These are phyloP conservation scores for Acestrorhynchus altus DNA, from an alignment of 2,797 vertebrate species.

Conservation along the genomic window DNA sequence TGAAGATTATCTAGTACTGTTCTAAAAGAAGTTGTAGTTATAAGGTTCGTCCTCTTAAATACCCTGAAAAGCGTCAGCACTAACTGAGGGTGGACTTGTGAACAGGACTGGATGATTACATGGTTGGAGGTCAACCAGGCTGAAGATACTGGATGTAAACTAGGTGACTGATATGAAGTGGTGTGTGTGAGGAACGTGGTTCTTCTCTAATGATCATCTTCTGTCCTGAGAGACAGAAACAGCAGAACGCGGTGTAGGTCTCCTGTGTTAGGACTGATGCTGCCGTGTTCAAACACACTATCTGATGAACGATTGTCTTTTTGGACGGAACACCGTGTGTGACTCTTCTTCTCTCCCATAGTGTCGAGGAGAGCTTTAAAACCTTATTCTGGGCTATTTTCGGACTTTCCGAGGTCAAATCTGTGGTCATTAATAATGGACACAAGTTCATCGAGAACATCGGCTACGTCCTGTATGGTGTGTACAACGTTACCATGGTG, in stretches of 20 bases:
- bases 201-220: too few species aligned
- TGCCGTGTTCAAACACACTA: neutral
- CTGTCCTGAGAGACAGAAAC: neutral
- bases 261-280: neutral
- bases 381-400: constrained; percentile 89
- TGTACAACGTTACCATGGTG: constrained; percentile 99
- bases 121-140: too few species aligned
- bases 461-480: constrained; percentile 95
- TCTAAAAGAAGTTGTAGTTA: too few species aligned
- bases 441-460: constrained; percentile 88
- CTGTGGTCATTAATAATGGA: constrained; percentile 94
- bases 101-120: too few species aligned
- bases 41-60: too few species aligned
- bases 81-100: too few species aligned
- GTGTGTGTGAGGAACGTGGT: too few species aligned
- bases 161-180: too few species aligned
- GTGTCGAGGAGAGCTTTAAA: constrained; percentile 98
- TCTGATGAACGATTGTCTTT: neutral
- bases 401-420: constrained; percentile 96
- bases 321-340: neutral
- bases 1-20: too few species aligned
- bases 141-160: too few species aligned
- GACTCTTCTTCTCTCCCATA: constrained; percentile 60
- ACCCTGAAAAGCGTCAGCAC: too few species aligned
- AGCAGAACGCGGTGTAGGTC: neutral